Conservation (phyloP, 2,888 invertebrate species). For the Ligdia adustata region DNA sequence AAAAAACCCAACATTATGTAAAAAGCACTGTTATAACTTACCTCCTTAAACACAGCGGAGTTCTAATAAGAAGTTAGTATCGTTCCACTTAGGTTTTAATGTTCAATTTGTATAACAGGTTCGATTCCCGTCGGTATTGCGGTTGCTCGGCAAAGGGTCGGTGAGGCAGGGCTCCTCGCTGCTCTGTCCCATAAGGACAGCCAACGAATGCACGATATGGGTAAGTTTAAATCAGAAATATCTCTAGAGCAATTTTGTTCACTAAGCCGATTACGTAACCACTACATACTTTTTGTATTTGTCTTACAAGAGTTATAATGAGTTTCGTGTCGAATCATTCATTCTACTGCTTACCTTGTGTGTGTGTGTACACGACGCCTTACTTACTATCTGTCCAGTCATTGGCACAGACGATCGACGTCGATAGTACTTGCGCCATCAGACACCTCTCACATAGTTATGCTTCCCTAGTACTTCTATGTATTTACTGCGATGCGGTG, state of each 20-base stretch:
- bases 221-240: constrained; percentile 57
- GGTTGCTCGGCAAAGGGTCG: constrained; percentile 90
- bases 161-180: constrained; percentile 84
- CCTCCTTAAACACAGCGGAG: too few species aligned
- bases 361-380: constrained; percentile 15
- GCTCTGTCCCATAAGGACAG: constrained; percentile 84
- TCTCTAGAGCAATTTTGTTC: constrained; percentile 7
- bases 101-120: constrained; percentile 35
- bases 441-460: constrained; percentile 56
- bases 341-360: constrained; percentile 21
- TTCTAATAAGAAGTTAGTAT: too few species aligned
- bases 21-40: too few species aligned
- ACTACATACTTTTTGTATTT: constrained; percentile 4
- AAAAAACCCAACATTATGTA: too few species aligned
- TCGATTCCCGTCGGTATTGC: constrained; percentile 93
- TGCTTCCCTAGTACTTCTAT: constrained; percentile 76
- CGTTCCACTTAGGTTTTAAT: too few species aligned
- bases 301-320: constrained; percentile 12
- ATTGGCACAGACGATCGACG: constrained; percentile 49
- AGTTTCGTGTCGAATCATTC: constrained; percentile 23
- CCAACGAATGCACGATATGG: constrained; percentile 82
- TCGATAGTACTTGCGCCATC: constrained; percentile 39
- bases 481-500: constrained; percentile 76
- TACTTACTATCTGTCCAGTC: constrained; percentile 31
- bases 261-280: constrained; percentile 21